Evolutionary conservation across 2,113 vertebrate genomes (phyloP).

Genomic region (Thalassarche chlororhynchos): DNA sequence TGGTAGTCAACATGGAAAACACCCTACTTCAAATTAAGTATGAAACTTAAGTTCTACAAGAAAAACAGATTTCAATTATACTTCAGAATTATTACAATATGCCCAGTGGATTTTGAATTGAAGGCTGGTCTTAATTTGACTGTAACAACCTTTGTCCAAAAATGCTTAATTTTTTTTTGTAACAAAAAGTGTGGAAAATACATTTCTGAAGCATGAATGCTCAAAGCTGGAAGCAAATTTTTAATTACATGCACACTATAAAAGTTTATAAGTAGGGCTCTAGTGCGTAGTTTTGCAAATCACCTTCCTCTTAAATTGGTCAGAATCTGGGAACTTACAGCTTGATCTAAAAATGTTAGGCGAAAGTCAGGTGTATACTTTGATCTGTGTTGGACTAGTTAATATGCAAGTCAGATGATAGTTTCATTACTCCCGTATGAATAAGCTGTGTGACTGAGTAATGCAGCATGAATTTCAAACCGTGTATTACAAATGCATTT

Average conservation of each 20-base stretch:
- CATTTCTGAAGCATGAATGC: background rate
- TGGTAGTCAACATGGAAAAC: background rate
- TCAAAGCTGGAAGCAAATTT: conserved; percentile 17
- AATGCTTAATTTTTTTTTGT: background rate
- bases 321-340: background rate
- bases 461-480: conserved; percentile 42
- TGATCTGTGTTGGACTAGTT: background rate
- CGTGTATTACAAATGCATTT: background rate
- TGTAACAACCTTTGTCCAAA: background rate
- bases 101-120: background rate
- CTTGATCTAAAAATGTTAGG: background rate
- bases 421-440: background rate
- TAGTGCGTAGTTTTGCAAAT: conserved; percentile 20
- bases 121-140: background rate
- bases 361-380: background rate
- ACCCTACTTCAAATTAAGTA: background rate
- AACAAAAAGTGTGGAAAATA: background rate
- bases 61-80: background rate
- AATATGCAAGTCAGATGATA: background rate
- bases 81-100: background rate
- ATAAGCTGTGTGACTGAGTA: conserved; percentile 21
- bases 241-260: background rate
- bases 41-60: background rate
- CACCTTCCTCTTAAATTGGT: background rate
- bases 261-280: background rate